Conservation (phyloP, 2,113 vertebrate genomes). For the Triplophysa siluroides region DNA sequence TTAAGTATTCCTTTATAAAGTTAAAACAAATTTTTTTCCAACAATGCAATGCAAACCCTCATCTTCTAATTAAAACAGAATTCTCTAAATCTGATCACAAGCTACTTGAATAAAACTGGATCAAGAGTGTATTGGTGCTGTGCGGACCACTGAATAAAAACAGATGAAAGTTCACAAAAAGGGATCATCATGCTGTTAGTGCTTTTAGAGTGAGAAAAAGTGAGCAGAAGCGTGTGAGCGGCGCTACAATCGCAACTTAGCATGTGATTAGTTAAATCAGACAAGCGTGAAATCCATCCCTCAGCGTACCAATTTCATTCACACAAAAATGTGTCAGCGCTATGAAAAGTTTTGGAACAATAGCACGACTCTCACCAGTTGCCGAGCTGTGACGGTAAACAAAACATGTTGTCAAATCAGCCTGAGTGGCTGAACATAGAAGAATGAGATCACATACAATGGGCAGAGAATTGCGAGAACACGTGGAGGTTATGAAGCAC, state of each 20-base stretch:
- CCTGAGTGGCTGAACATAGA: conserved; percentile 13
- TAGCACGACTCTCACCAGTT: not conserved
- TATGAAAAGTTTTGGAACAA: conserved; percentile 1
- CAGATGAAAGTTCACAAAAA: conserved; percentile 40
- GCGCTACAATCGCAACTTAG: not conserved
- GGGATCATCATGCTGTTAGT: conserved; percentile 24
- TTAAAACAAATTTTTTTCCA: too few species aligned
- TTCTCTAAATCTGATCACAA: not conserved
- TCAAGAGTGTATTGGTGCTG: not conserved
- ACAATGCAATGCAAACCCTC: not conserved
- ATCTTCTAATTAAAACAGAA: not conserved
- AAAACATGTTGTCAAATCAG: conserved; percentile 10
- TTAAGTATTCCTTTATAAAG: too few species aligned
- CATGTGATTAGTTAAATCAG: conserved; percentile 32
- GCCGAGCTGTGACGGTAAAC: not conserved
- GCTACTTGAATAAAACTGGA: not conserved
- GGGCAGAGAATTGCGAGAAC: conserved; percentile 11
- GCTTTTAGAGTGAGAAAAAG: not conserved
- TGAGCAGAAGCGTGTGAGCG: not conserved
- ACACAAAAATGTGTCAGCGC: conserved; percentile 12
- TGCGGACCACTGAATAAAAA: conserved; percentile 37
- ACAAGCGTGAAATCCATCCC: conserved; percentile 36
- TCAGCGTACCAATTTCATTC: not conserved
- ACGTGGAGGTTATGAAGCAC: conserved; percentile 11
- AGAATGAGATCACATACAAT: conserved; percentile 21